Base-by-base conservation (phyloP, 2,888 invertebrate species). In the Podabrus alpinus region DNA sequence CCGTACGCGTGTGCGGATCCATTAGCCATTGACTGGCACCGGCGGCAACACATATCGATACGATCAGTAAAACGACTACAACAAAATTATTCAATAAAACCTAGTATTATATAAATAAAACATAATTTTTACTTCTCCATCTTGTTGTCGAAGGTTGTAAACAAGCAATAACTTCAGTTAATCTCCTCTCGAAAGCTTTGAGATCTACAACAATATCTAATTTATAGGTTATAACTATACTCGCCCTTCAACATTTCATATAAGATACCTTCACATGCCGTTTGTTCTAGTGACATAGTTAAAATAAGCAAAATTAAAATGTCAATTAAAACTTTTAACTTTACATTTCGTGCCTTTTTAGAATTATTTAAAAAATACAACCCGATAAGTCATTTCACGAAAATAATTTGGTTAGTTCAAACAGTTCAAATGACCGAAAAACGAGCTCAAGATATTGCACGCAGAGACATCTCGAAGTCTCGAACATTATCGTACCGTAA, bases 21-120 rank as follows among this genome's bases (percentile, higher is more conserved):
- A 94, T 94, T 64, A 99, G 89, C 98, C 98, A 99, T 84, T 96
- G 95, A 92, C 97, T 98, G 3, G 98, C 98, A 9, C 97, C 97
- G 73, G 96, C 93, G 11, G 97, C 96, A 71, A 97, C 97, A 83
- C 96, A 96, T 15, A 97, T 90, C 1, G 97, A 95, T 77, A 97
- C 93, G 69, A 96, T 91, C 71, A 94, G 92, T 82, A 99, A 89
- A 64, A 98, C 89, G 86, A 97, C 97, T 97, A 89, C 79, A 88
- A 87, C 86, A 73, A 79, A 77, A 19, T n/a, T 2, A 29, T 66
- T 68, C 9, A 15, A 15, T 17, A 19, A 64, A n/a, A 45, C 5
- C n/a, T 45, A 7, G 1, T n/a, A 45, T n/a, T 45, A n/a, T n/a
- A 29, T 45, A 45, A n/a, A 29, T 69, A n/a, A 61, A 71, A 68